A percentile compares a stretch with the other conserved stretches of the same genome.
These are phyloP conservation scores for Xylocampa areola DNA, from an alignment of 2,888 invertebrate genomes.

Conservation along the genomic window DNA sequence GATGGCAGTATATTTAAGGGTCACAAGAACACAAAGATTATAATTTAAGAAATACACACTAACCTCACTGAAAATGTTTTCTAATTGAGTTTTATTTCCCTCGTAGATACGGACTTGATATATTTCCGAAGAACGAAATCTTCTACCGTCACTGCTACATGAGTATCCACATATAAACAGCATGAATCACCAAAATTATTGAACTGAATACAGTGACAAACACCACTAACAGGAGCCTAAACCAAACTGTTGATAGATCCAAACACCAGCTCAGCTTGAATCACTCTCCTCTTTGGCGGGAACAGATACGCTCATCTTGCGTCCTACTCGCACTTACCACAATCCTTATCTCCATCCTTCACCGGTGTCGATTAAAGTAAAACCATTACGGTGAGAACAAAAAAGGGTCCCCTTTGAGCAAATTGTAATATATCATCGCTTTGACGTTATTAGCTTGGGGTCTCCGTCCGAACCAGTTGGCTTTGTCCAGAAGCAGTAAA, in stretches of 20 bases:
- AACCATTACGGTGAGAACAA: conserved; percentile 89
- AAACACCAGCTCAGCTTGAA: conserved; percentile 80
- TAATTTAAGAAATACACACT: not conserved
- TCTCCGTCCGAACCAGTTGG: conserved; percentile 73
- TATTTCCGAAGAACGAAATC: not conserved
- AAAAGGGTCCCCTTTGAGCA: conserved; percentile 89
- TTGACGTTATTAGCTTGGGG: conserved; percentile 86
- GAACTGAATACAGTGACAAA: conserved; percentile 52
- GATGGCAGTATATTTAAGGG: conserved; percentile 49
- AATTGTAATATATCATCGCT: conserved; percentile 89
- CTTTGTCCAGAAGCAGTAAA: conserved; percentile 82
- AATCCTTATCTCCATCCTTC: conserved; percentile 60
- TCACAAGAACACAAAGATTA: not conserved
- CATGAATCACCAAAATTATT: conserved; percentile 24
- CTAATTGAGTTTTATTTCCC: not conserved
- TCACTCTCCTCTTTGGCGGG: conserved; percentile 84
- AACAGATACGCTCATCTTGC: conserved; percentile 75
- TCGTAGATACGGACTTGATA: not conserved
- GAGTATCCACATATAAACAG: conserved; percentile 1
- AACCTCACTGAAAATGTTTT: not conserved
- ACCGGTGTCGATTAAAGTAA: conserved; percentile 84
- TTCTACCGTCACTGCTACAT: not conserved
- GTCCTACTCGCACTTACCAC: conserved; percentile 66
- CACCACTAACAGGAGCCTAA: conserved; percentile 72
- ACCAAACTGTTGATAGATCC: conserved; percentile 85